A percentile compares a stretch with the other conserved stretches of the same genome.
phyloP scores from a whole-genome alignment of 2,888 invertebrate genomes.

The Hipparchia sbordonii region DNA sequence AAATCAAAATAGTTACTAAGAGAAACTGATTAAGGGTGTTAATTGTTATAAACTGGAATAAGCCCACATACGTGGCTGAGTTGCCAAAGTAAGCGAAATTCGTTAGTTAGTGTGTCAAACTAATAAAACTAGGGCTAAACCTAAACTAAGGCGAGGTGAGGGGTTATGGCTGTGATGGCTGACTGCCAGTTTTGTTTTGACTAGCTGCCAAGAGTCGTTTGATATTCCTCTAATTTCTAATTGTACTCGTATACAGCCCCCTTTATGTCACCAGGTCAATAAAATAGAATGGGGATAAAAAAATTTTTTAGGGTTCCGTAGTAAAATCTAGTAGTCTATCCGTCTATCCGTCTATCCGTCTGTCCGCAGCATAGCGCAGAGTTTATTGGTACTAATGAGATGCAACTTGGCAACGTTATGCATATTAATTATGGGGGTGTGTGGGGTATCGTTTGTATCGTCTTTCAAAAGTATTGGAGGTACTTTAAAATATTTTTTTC shows the following conservation, averaged over 20 bases:
- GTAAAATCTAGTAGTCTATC: too few relatives aligned
- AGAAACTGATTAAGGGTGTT: constrained; percentile 7
- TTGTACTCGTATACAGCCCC: constrained; percentile 38
- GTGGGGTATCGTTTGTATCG: too few relatives aligned
- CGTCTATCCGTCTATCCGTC: too few relatives aligned
- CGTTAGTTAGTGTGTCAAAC: constrained; percentile 40
- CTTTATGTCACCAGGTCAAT: constrained; percentile 25
- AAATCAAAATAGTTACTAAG: not conserved
- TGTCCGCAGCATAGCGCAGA: too few relatives aligned
- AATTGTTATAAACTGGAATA: constrained; percentile 32
- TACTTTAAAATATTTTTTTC: too few relatives aligned
- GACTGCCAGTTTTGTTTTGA: constrained; percentile 60
- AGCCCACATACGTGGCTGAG: constrained; percentile 33
- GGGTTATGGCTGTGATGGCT: constrained; percentile 66
- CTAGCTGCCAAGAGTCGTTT: constrained; percentile 67
- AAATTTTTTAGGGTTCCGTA: too few relatives aligned
- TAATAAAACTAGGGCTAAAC: constrained; percentile 53
- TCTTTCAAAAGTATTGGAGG: too few relatives aligned
- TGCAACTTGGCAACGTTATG: too few relatives aligned
- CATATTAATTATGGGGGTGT: too few relatives aligned
- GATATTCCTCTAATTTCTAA: constrained; percentile 67
- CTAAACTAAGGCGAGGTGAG: constrained; percentile 55
- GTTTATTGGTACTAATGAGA: too few relatives aligned
- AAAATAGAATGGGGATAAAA: not conserved
- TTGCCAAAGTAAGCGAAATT: constrained; percentile 43